These are phyloP conservation scores for Columba livia DNA, from an alignment of 2,113 vertebrate species.

Conservation along the genomic window DNA sequence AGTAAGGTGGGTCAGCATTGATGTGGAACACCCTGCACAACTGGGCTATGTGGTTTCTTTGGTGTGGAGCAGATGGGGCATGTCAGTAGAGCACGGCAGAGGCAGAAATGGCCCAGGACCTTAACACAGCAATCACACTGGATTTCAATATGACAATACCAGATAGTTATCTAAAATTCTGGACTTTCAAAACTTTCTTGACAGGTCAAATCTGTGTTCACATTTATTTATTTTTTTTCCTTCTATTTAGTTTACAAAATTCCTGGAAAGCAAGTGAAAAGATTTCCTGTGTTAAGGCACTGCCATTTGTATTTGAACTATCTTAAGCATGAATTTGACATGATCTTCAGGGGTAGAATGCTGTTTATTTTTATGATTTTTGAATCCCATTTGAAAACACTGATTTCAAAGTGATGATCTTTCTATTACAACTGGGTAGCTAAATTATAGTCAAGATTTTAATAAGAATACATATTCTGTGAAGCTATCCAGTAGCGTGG, in stretches of 20 bases:
- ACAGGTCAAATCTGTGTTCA: background rate
- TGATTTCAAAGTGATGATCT: background rate
- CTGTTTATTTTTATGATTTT: background rate
- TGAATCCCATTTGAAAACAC: background rate
- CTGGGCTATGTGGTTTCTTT: background rate
- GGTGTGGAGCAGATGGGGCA: rapidly evolving
- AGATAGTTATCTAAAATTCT: background rate
- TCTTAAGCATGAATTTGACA: background rate
- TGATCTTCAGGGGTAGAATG: background rate
- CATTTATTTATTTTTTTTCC: background rate
- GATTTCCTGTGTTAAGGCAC: background rate
- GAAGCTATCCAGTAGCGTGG: background rate
- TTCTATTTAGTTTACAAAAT: background rate
- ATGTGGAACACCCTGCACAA: background rate
- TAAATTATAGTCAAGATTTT: background rate
- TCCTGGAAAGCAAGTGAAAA: background rate
- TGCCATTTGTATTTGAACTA: background rate
- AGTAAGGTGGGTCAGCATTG: background rate
- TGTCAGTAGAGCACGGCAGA: background rate
- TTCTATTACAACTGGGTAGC: background rate
- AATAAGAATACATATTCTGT: background rate
- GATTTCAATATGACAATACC: background rate
- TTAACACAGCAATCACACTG: background rate
- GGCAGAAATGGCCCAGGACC: background rate
- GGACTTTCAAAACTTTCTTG: background rate